These are phyloP conservation scores for Monopterus albus DNA, from an alignment of 2,113 vertebrate genomes.

Conservation along the genomic window DNA sequence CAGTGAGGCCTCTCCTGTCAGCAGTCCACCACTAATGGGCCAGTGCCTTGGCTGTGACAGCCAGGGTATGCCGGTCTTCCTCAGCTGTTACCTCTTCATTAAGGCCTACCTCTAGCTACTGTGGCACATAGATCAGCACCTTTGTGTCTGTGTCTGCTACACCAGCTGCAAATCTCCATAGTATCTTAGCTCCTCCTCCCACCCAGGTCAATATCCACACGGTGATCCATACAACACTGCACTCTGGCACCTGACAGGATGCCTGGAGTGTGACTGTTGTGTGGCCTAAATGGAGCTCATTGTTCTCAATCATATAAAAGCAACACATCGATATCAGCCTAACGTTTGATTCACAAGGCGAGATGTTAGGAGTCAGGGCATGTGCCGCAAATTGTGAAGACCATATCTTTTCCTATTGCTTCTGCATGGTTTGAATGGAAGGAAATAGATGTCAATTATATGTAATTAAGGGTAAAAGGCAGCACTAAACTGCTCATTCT, in stretches of 20 bases:
- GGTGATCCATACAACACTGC: background rate
- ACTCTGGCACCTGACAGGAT: background rate
- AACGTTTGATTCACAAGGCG: background rate
- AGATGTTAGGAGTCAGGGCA: background rate
- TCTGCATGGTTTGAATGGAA: slow-evolving; percentile 16
- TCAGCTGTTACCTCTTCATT: slow-evolving; percentile 71
- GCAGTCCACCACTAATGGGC: slow-evolving; percentile 63
- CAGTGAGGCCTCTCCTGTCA: slow-evolving; percentile 50
- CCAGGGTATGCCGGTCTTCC: slow-evolving; percentile 38
- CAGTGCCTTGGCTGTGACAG: slow-evolving; percentile 51
- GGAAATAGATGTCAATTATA: slow-evolving; percentile 38
- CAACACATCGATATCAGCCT: background rate
- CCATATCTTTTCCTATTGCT: slow-evolving; percentile 13
- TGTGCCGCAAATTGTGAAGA: background rate
- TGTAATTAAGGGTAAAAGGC: slow-evolving; percentile 31
- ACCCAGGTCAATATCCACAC: slow-evolving; percentile 2
- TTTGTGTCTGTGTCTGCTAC: slow-evolving; percentile 48
- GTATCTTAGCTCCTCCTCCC: slow-evolving; percentile 6
- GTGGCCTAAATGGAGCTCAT: background rate
- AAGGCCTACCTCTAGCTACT: slow-evolving; percentile 51
- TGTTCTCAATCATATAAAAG: slow-evolving; percentile 22
- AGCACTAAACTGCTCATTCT: slow-evolving; percentile 2
- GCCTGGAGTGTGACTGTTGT: background rate
- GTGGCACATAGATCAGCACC: slow-evolving; percentile 51
- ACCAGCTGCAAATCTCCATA: slow-evolving; percentile 39